phyloP scores from a whole-genome alignment of 2,888 invertebrate species.

The Listrodromus nycthemerus region DNA sequence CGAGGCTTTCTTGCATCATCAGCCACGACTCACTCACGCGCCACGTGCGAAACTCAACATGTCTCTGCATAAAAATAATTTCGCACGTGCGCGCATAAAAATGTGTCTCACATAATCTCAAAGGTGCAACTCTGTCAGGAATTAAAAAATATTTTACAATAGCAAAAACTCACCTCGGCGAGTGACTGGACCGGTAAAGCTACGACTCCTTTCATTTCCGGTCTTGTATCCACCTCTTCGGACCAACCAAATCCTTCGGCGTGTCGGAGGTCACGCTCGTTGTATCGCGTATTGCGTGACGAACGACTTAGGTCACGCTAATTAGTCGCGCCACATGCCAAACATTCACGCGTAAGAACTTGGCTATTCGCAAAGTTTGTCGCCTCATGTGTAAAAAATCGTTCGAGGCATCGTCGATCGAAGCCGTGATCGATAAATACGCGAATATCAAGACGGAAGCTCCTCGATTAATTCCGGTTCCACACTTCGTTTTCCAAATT shows the following conservation, averaged over 20 bases:
- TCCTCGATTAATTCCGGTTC: conserved; percentile 11
- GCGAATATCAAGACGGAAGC: conserved; percentile 34
- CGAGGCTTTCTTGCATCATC: too few species aligned
- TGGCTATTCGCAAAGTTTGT: conserved; percentile 35
- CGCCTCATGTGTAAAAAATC: conserved; percentile 19
- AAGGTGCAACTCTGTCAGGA: too few species aligned
- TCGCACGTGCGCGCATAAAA: too few species aligned
- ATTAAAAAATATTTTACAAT: not conserved
- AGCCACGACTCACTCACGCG: too few species aligned
- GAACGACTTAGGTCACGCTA: conserved; percentile 52
- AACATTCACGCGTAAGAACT: conserved; percentile 39
- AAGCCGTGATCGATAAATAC: conserved; percentile 23
- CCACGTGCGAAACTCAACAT: too few species aligned
- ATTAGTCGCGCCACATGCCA: conserved; percentile 39
- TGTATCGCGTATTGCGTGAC: conserved; percentile 41
- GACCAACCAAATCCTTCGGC: conserved; percentile 13
- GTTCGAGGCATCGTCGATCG: conserved; percentile 42
- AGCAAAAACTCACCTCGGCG: conserved; percentile 73
- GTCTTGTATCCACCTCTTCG: conserved; percentile 21
- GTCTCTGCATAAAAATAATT: too few species aligned
- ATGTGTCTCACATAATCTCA: too few species aligned
- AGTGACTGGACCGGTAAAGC: conserved; percentile 75
- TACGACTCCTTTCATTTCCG: conserved; percentile 80
- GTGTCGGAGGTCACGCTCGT: conserved; percentile 17
- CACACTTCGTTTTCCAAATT: conserved; percentile 6